Percentiles rank a stretch among this genome's conserved stretches.
Evolutionary conservation across 1,140 invertebrate genomes (phyloP).

Genomic region (Trichogramma pretiosum): DNA sequence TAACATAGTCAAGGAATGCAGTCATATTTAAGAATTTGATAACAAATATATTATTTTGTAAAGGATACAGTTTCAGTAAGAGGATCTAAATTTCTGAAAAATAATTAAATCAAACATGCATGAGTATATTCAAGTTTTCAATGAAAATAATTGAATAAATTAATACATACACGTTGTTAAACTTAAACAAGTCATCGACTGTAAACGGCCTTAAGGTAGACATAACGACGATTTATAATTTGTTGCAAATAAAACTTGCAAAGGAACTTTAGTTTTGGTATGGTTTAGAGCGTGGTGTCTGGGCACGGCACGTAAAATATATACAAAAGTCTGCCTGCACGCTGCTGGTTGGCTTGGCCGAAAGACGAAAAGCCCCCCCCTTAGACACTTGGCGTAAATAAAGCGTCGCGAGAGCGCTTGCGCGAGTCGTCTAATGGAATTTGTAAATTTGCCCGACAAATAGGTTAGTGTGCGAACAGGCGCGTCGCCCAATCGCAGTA

Average conservation of each 20-base stretch:
- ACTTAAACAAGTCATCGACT: constrained; percentile 90
- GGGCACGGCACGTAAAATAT: too few species aligned
- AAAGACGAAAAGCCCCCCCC: too few species aligned
- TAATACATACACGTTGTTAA: constrained; percentile 85
- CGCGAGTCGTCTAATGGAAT: too few species aligned
- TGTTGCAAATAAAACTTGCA: constrained; percentile 13
- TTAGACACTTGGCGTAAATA: too few species aligned
- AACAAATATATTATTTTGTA: constrained; percentile 22
- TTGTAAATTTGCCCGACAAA: too few species aligned
- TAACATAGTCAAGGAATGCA: too few species aligned
- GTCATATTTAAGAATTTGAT: too few species aligned
- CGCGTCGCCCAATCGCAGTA: too few species aligned
- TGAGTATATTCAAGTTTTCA: constrained; percentile 6
- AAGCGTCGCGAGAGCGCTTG: too few species aligned
- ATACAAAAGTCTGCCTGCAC: too few species aligned
- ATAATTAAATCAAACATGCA: constrained; percentile 6
- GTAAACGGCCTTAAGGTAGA: constrained; percentile 87
- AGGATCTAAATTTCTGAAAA: constrained; percentile 86
- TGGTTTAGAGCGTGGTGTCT: constrained; percentile 12
- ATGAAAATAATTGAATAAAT: constrained; percentile 10
- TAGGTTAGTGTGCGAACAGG: too few species aligned
- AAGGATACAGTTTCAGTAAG: constrained; percentile 88
- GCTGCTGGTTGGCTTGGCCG: too few species aligned
- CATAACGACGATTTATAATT: constrained; percentile 49
- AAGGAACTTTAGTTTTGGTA: constrained; percentile 19